Conservation (phyloP, 2,797 vertebrate species). For the Sternotherus odoratus region DNA sequence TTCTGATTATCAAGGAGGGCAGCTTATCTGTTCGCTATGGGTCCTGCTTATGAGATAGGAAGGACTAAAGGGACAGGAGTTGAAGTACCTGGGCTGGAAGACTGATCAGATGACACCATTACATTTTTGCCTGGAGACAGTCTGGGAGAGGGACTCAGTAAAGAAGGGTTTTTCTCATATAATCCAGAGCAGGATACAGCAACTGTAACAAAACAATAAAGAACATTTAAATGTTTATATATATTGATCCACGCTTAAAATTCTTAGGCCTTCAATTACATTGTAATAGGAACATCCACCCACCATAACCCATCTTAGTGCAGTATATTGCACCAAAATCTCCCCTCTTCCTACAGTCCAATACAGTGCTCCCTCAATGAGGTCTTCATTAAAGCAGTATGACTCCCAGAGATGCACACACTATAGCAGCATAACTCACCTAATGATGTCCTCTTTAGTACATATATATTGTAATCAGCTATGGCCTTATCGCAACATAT, state of each 20-base stretch:
- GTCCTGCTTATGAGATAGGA: background rate
- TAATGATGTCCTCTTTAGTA: background rate
- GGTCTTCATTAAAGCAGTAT: background rate
- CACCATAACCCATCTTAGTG: background rate
- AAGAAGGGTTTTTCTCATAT: constrained; percentile 50
- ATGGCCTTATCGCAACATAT: background rate
- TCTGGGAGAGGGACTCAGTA: constrained; percentile 36
- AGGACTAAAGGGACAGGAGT: background rate
- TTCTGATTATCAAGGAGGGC: background rate
- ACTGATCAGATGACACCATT: constrained; percentile 48
- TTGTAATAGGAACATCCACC: background rate
- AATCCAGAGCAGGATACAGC: constrained; percentile 22
- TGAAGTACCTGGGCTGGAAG: constrained; percentile 61
- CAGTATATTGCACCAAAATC: background rate
- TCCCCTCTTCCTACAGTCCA: accelerated
- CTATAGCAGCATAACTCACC: background rate
- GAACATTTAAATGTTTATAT: background rate
- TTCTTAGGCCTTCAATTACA: background rate
- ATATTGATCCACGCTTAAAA: background rate
- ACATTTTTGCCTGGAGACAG: constrained; percentile 28
- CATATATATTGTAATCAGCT: background rate
- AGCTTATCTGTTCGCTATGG: background rate
- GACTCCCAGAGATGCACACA: background rate
- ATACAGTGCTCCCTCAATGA: background rate
- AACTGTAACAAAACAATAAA: constrained; percentile 54